A percentile compares a stretch with the other conserved stretches of the same genome.
Conservation (phyloP, 2,888 invertebrate genomes). For the Agrotis segetum region DNA sequence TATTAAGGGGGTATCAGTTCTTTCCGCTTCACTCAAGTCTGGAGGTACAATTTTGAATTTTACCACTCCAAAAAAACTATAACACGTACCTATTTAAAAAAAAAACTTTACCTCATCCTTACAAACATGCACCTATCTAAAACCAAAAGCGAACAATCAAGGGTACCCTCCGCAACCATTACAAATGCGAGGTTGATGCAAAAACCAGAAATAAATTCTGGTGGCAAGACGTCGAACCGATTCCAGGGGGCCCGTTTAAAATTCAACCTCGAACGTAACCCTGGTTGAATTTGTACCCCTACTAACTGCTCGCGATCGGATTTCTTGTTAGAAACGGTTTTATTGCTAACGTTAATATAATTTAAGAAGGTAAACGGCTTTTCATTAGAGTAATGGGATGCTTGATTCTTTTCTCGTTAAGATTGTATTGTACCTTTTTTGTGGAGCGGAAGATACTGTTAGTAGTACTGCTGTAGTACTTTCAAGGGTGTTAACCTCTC, state of each 20-base stretch:
- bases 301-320: slow-evolving; percentile 59
- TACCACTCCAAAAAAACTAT: background rate
- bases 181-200: slow-evolving; percentile 77
- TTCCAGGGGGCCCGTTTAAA: slow-evolving; percentile 77
- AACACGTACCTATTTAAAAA: background rate
- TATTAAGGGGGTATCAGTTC: no score
- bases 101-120: background rate
- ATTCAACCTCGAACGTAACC: slow-evolving; percentile 78
- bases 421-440: background rate
- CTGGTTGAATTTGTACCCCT: slow-evolving; percentile 63
- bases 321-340: slow-evolving; percentile 16
- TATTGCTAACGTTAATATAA: slow-evolving; percentile 34
- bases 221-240: slow-evolving; percentile 76
- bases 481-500: no score
- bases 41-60: no score
- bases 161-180: slow-evolving; percentile 45
- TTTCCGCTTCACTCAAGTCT: no score
- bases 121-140: background rate
- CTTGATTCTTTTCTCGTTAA: slow-evolving; percentile 7
- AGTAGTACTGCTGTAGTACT: no score
- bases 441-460: no score
- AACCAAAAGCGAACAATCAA: slow-evolving; percentile 3
- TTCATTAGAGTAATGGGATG: background rate
- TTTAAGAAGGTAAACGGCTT: slow-evolving; percentile 27
- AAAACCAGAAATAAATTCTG: slow-evolving; percentile 85